Evolutionary conservation across 1,140 invertebrate genomes (phyloP), one percentile per base, ranked within the genome.

Genomic region (Bemisia tabaci): DNA sequence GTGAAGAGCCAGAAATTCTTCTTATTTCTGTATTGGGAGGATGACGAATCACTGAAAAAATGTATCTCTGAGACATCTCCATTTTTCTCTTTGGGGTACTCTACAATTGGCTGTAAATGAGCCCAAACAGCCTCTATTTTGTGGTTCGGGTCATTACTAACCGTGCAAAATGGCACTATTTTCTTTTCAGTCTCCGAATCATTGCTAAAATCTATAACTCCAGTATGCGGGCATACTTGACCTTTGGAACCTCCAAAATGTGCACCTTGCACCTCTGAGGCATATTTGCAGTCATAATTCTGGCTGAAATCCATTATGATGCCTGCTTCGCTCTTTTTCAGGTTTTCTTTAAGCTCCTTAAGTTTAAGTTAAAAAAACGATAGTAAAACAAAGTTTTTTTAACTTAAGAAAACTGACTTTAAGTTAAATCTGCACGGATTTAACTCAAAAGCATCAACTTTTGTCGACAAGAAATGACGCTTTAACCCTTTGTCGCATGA

Each of bases 161-260:
- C 68, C 12, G 74, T 74, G 70, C 75, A 73, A 72, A 77, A 77
- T 62, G 71, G 76, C 33, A 73, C 59, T 62, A 62, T 22, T 58
- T 70, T 63, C 33, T 58, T 72, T 60, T 64, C 63, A 33, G 2
- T 26, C 24, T 59, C 25, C 17, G 60, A 24, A 39, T 48, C 26
- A 5, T 63, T 67, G 26, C 48, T 67, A 39, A 59, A 69, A 69
- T 67, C 73, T 71, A 71, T 71, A 63, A 72, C 72, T 11, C 74
- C 75, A 67, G 74, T 77, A 69, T 77, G 74, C 27, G 76, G 70
- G n/a, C 72, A 67, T 64, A 75, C 65, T 68, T 76, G 74, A 27
- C 68, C 66, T 65, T 71, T 69, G 11, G 71, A 74, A 17, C 65
- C 71, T 12, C 73, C 71, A 65, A 76, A 76, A 60, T 73, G 72